Percentiles rank a stretch among this genome's conserved stretches.
These are phyloP conservation scores for Brenthis ino DNA, from an alignment of 2,888 invertebrate genomes.

Conservation along the genomic window DNA sequence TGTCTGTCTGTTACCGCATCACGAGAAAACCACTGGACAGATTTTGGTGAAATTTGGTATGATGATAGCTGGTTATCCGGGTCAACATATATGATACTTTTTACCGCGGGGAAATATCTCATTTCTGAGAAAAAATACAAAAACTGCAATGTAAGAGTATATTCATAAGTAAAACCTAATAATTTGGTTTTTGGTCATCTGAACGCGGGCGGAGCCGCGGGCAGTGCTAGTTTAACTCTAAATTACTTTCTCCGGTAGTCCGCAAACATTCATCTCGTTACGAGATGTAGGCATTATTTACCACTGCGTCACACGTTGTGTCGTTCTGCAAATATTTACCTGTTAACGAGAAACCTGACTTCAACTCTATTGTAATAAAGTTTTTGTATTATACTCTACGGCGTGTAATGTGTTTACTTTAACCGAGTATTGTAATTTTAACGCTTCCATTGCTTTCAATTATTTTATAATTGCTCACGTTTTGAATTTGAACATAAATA, in stretches of 20 bases:
- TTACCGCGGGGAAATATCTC: no score
- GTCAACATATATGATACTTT: no score
- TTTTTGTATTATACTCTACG: slow-evolving; percentile 65
- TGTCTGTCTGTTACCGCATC: no score
- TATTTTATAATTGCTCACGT: slow-evolving; percentile 41
- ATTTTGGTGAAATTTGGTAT: no score
- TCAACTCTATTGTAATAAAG: slow-evolving; percentile 70
- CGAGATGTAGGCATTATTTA: slow-evolving; percentile 74
- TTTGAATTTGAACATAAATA: no score
- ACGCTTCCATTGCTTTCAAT: slow-evolving; percentile 46
- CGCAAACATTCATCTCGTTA: slow-evolving; percentile 77
- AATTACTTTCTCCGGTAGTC: slow-evolving; percentile 76
- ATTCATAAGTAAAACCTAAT: no score
- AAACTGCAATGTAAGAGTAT: no score
- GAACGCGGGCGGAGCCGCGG: no score
- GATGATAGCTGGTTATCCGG: no score
- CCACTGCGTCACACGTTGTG: slow-evolving; percentile 68
- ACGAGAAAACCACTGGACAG: no score
- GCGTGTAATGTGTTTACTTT: slow-evolving; percentile 54
- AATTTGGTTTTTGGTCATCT: no score
- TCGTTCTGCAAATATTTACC: slow-evolving; percentile 71
- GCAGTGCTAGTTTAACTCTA: slow-evolving; percentile 57
- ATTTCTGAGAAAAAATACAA: no score
- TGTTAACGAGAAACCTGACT: slow-evolving; percentile 76
- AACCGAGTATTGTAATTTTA: slow-evolving; percentile 48